Evolutionary conservation across 2,888 invertebrate genomes (phyloP).

Genomic region (Chrysodeixis includens): DNA sequence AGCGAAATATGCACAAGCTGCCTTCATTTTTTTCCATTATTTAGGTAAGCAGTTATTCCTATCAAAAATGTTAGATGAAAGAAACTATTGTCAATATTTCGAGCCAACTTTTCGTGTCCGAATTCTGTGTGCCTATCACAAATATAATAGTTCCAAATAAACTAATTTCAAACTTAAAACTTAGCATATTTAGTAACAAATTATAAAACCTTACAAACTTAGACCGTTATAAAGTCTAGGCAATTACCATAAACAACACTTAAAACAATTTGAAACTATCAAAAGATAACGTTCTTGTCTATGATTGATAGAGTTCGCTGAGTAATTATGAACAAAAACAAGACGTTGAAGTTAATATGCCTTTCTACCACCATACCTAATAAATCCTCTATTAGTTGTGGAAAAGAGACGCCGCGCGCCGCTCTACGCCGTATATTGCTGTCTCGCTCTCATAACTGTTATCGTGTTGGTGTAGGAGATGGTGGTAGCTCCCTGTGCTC

Average conservation of each 20-base stretch:
- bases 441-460: too few relatives aligned
- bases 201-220: constrained; percentile 24
- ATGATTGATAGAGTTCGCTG: constrained; percentile 27
- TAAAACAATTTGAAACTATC: constrained; percentile 27
- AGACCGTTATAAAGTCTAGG: not conserved
- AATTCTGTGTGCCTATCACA: not conserved
- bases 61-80: too few relatives aligned
- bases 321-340: constrained; percentile 25
- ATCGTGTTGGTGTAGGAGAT: too few relatives aligned
- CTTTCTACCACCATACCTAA: too few relatives aligned
- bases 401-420: too few relatives aligned
- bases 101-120: not conserved
- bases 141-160: constrained; percentile 18
- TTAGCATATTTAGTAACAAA: constrained; percentile 10
- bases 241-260: constrained; percentile 10
- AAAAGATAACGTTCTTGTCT: constrained; percentile 21
- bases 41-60: too few relatives aligned
- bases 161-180: constrained; percentile 9
- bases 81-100: not conserved
- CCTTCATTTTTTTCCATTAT: too few relatives aligned
- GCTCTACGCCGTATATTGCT: too few relatives aligned
- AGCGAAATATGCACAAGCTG: too few relatives aligned
- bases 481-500: too few relatives aligned
- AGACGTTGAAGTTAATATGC: constrained; percentile 31
- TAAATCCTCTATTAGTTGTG: too few relatives aligned